Evolutionary conservation across 2,113 vertebrate species (phyloP), one percentile per base, ranked within the genome.

Genomic region (Hassar affinis): DNA sequence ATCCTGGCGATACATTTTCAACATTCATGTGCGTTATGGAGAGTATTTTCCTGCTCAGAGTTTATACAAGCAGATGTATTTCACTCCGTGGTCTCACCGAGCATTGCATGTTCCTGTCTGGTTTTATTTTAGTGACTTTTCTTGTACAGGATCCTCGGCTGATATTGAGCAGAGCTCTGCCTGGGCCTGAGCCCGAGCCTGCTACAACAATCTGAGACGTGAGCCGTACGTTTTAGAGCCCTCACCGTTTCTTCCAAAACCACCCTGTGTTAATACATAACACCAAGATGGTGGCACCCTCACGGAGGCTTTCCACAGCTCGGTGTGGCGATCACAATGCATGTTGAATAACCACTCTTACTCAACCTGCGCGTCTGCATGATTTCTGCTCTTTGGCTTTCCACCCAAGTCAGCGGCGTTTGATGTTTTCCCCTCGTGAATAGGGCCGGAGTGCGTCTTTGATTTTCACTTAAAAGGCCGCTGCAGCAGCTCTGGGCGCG

Each of bases 381-480:
- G 0, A 25, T 35, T 42, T 14, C 30, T 7, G 10, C 11, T 47
- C 7, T 51, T 17, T 0, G 17, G 22, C 66, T 25, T 78, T 78
- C 74, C 59, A 68, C 20, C 33, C 72, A 2, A 64, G 57, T 64
- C 45, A 17, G 17, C 25, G 1, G n/a, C 22, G 25, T 68, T 57
- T 78, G 62, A 69, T 56, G 61, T 57, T 33, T 27, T n/a, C 18
- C 33, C 27, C 68, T 25, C 0, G 61, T 27, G 20, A 59, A 57
- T 64, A 61, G 74, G 59, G 30, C 64, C 54, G 52, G 69, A 45
- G 57, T 57, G 59, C 25, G 56, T 80, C 71, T 87, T 87, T 79
- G 80, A 78, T 85, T 85, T 85, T 56, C 81, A 84, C 84, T 87
- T 87, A 78, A 86, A 85, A 85, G 74, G 78, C 71, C 33, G 49